These are phyloP conservation scores for Catocala sponsa DNA, from an alignment of 2,888 invertebrate species.

Conservation along the genomic window DNA sequence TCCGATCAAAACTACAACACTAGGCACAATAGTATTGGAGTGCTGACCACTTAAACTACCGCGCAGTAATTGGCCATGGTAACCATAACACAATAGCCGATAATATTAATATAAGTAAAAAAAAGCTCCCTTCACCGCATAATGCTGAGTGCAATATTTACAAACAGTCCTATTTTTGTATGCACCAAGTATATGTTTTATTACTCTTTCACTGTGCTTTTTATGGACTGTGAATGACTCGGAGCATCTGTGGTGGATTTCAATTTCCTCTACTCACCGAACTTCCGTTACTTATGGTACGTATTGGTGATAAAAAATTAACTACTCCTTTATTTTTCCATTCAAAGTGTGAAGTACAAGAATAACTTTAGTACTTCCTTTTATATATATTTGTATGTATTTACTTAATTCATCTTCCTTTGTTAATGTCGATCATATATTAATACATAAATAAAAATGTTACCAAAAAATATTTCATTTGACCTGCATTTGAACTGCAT, in stretches of 20 bases:
- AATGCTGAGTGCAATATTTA: conserved; percentile 47
- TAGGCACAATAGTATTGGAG: too few relatives aligned
- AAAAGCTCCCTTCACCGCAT: conserved; percentile 20
- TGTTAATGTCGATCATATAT: conserved; percentile 1
- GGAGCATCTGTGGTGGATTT: conserved; percentile 83
- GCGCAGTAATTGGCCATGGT: too few relatives aligned
- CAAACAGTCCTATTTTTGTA: conserved; percentile 67
- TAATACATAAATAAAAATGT: neutral
- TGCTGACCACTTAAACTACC: too few relatives aligned
- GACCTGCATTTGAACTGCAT: too few relatives aligned
- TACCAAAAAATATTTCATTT: too few relatives aligned
- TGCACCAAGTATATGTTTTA: conserved; percentile 68
- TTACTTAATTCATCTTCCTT: neutral
- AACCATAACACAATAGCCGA: conserved; percentile 2
- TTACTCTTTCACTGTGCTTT: conserved; percentile 78
- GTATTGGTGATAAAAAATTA: conserved; percentile 81
- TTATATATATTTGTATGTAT: conserved; percentile 1
- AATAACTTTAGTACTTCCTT: conserved; percentile 35
- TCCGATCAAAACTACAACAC: too few relatives aligned
- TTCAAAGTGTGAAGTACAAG: conserved; percentile 56
- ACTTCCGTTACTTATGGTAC: conserved; percentile 78
- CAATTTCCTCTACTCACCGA: conserved; percentile 80
- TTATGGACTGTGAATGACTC: conserved; percentile 81
- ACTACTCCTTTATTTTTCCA: conserved; percentile 68
- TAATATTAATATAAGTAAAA: neutral